These are phyloP conservation scores for Spinus pinus DNA, from an alignment of 2,797 vertebrate species.

Conservation along the genomic window DNA sequence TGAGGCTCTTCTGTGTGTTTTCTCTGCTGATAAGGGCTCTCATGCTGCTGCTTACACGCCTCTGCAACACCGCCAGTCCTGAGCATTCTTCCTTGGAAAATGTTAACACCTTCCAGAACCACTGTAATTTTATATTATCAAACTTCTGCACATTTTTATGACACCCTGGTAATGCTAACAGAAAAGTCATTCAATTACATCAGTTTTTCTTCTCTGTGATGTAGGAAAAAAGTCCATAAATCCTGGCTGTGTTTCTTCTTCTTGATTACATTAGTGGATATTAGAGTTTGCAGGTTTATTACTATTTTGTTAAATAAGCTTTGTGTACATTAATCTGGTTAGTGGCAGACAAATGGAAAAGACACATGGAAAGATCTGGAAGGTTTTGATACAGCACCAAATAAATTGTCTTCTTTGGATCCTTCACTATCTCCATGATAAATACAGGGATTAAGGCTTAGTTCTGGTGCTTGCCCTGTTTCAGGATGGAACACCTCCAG, in stretches of 20 bases:
- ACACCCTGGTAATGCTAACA: background rate
- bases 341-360: background rate
- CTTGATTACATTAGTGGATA: background rate
- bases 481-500: fast-evolving
- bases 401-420: background rate
- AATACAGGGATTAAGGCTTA: background rate
- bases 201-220: background rate
- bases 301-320: background rate
- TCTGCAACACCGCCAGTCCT: background rate
- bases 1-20: background rate
- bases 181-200: background rate
- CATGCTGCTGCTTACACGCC: background rate
- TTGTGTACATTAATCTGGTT: background rate
- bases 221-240: background rate
- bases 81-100: background rate
- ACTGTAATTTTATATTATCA: background rate
- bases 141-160: background rate
- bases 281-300: background rate
- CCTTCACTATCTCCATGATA: background rate
- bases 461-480: background rate
- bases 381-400: background rate
- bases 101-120: background rate
- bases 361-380: background rate
- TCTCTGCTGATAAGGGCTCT: background rate
- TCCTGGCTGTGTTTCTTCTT: background rate